Base-by-base conservation (phyloP, 2,888 invertebrate species). In the Nematopogon swammerdamellus region DNA sequence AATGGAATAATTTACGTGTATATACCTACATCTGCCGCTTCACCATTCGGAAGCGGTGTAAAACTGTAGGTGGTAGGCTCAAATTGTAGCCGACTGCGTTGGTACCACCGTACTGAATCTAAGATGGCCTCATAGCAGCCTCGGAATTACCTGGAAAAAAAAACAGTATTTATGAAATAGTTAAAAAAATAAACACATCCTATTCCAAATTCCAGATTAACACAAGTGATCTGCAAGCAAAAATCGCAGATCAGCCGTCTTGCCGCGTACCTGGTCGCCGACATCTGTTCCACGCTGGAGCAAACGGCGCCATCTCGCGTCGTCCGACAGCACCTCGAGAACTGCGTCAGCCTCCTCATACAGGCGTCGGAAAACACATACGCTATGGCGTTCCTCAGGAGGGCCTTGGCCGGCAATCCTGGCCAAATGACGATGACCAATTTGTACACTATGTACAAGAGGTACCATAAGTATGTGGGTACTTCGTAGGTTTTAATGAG, bases 381-480 rank as follows among this genome's bases (percentile, higher is more conserved):
- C 52, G 65, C 76, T 1, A 66, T 73, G 63, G 67, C 76, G 0
- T 80, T 80, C 59, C 52, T 80, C 2, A 65, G 70, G 45, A 55
- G 80, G 2, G 69, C 71, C 0, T 49, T 80, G 1, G 75, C 73
- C 0, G 72, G 72, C 0, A 54, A 63, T 0, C 57, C 71, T 0
- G 76, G 79, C 0, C 74, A 79, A 46, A 68, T 66, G 57, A 74
- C 79, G 0, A 62, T 79, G 61, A 67, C 67, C 0, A 72, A 75
- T 45, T 58, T 79, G 58, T 74, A 76, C 50, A 64, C 67, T 14
- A 67, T 68, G 64, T 80, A 79, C 56, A 80, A 76, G 49, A 65
- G 73, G 48, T 80, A 79, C 50, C 74, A 80, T 64, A 80, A 80
- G 53, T 80, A 79, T 62, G 70, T 70, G 47, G 80, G 80, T 1